Evolutionary conservation across 1,140 invertebrate genomes (phyloP), one percentile per base, ranked within the genome.

Genomic region (Rhagoletis pomonella): DNA sequence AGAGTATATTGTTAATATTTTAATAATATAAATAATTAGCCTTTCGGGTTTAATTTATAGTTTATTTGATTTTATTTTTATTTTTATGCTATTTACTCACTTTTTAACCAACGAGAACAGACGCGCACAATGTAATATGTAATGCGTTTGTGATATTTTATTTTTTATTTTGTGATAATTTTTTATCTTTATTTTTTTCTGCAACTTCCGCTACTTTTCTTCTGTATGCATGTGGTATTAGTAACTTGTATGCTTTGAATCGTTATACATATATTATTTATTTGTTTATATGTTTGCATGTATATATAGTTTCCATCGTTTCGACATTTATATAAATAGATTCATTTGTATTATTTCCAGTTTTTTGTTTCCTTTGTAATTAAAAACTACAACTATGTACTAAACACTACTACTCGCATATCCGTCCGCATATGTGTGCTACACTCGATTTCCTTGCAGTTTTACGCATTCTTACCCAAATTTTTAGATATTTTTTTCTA

Each of bases 231-330:
- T 55, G 73, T 81, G 47, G 44, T 81, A 55, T 81, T 81, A 81
- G 73, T 81, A 81, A 81, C 73, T 81, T 81, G 50, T 81, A 81
- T 81, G 67, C 73, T 55, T 81, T n/a, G 19, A 81, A 81, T 50
- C 17, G 60, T 64, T 87, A 73, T 89, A 60, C 59, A 59, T 85
- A 39, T 60, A 2, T 73, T 17, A 47, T n/a, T 81, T 9, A 10
- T 81, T 4, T 47, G 0, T 55, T 17, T 55, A 55, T 19, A 81
- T 14, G 19, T 55, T 19, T 50, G 3, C 55, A 81, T 81, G 3
- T 29, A 55, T 55, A 55, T 55, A 55, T 81, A 55, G 19, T 85
- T 5, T 85, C 29, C 29, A 85, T 85, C 55, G 58, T 62, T 85
- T 85, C 58, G 58, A 12, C 47, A 42, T 44, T 12, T 55, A 58